Evolutionary conservation across 2,113 vertebrate genomes (phyloP).

Genomic region (Tachysurus fulvidraco): DNA sequence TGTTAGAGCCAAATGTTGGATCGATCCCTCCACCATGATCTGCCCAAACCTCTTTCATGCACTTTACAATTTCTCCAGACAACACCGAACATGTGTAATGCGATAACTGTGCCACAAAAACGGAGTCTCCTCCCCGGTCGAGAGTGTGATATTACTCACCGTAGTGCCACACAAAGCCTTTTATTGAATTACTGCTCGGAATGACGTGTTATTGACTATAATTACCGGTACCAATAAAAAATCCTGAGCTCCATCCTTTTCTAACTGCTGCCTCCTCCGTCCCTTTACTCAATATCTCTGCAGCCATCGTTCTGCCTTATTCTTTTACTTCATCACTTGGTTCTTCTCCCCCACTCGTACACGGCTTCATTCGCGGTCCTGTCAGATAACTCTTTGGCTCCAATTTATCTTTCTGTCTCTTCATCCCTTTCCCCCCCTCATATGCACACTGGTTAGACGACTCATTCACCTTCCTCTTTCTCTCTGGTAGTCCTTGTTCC

Average conservation of each 20-base stretch:
- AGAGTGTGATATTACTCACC: slow-evolving; percentile 63
- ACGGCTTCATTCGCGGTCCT: slow-evolving; percentile 32
- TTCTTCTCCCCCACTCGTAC: slow-evolving; percentile 62
- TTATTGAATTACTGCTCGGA: slow-evolving; percentile 68
- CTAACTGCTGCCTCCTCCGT: slow-evolving; percentile 49
- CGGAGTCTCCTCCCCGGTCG: slow-evolving; percentile 66
- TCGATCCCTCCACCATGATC: background rate
- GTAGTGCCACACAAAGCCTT: slow-evolving; percentile 55
- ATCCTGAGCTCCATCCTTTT: slow-evolving; percentile 63
- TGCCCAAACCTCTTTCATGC: slow-evolving; percentile 42
- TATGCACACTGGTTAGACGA: background rate
- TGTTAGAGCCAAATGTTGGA: background rate
- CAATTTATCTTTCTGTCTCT: slow-evolving; percentile 34
- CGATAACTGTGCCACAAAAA: slow-evolving; percentile 61
- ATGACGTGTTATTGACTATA: slow-evolving; percentile 69
- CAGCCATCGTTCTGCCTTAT: slow-evolving; percentile 23
- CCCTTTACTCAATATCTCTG: slow-evolving; percentile 31
- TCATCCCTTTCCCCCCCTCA: background rate
- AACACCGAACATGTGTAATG: slow-evolving; percentile 56
- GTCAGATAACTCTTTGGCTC: slow-evolving; percentile 33
- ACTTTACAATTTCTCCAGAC: slow-evolving; percentile 55
- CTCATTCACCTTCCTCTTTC: background rate
- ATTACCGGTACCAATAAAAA: slow-evolving; percentile 74
- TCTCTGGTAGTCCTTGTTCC: background rate
- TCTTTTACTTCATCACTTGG: slow-evolving; percentile 45